Base-by-base conservation (phyloP, 2,113 vertebrate genomes). In the Spilogale gracilis region DNA sequence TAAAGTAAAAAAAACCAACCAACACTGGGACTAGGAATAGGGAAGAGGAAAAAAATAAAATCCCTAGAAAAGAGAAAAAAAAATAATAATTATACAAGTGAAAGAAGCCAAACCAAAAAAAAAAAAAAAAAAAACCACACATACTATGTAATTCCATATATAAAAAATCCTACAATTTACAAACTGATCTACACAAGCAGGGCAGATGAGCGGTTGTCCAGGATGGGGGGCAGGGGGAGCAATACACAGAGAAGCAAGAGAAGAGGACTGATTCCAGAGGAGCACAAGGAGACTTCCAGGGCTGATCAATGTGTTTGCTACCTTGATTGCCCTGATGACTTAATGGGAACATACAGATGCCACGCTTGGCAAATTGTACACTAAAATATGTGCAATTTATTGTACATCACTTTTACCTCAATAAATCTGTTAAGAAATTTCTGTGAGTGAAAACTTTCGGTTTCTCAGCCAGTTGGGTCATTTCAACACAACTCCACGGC, bases 391-490 rank as follows among this genome's bases (percentile, higher is more conserved):
- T 69, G 45, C 27, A 82, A 30, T 61, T 45, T 56, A 78, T 61
- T 91, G n/a, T 48, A 9, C 67, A 61, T 87, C 74, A 54, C 38
- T 48, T 91, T 54, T 25, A 78, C 21, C 25, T 91, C 25, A 93
- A 50, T 83, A 65, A 90, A 58, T 84, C 67, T 73, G 54, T 91
- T 88, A 94, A 86, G 30, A 80, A 45, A 82, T 61, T 89, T 45
- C n/a, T 95, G 54, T 63, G 50, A 84, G 25, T 20, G 43, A 94
- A 43, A 38, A 8, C 32, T 27, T 88, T 89, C 45, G 61, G 38
- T 90, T 69, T 85, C 76, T 45, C n/a, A 38, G 81, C 10, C 43
- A 11, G 56, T 61, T 94, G 52, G 23, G 45, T 52, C 56, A 48
- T 9, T 58, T 90, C 30, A 50, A 9, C 6, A 50, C n/a, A 80